Evolutionary conservation across 2,797 vertebrate genomes (phyloP).

Genomic region (Coluber constrictor): DNA sequence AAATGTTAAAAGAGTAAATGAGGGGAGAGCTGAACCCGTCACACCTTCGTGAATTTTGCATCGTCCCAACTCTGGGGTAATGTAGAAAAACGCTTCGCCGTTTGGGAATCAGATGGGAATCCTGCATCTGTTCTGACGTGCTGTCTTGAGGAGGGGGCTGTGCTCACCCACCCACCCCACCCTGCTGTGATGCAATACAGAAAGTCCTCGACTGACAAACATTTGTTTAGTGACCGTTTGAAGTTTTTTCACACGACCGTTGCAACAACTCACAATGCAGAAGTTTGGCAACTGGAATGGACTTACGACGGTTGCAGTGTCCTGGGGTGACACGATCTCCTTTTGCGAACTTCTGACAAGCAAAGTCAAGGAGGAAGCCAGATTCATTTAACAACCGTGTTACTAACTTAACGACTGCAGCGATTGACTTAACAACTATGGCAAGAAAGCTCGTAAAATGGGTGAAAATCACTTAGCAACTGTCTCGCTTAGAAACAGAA

Average conservation of each 20-base stretch:
- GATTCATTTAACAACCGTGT: too few relatives aligned
- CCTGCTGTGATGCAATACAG: neutral
- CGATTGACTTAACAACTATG: neutral
- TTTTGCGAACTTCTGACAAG: too few relatives aligned
- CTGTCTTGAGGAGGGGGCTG: neutral
- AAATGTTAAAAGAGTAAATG: neutral
- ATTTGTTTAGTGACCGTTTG: too few relatives aligned
- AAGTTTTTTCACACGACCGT: too few relatives aligned
- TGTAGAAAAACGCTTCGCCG: neutral
- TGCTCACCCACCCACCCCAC: rapidly evolving
- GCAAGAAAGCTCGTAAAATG: neutral
- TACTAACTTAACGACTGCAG: too few relatives aligned
- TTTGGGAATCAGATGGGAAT: too few relatives aligned
- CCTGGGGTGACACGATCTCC: too few relatives aligned
- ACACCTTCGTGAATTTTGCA: neutral
- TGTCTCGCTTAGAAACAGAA: neutral
- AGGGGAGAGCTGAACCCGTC: neutral
- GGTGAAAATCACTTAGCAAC: neutral
- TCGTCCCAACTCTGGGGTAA: neutral
- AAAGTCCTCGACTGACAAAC: neutral
- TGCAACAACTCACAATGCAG: too few relatives aligned
- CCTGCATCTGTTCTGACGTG: neutral
- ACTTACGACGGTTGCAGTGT: too few relatives aligned
- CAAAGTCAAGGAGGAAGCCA: too few relatives aligned
- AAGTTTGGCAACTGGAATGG: too few relatives aligned